Evolutionary conservation across 1,140 invertebrate genomes (phyloP).

Genomic region (Mylabris phalerata): DNA sequence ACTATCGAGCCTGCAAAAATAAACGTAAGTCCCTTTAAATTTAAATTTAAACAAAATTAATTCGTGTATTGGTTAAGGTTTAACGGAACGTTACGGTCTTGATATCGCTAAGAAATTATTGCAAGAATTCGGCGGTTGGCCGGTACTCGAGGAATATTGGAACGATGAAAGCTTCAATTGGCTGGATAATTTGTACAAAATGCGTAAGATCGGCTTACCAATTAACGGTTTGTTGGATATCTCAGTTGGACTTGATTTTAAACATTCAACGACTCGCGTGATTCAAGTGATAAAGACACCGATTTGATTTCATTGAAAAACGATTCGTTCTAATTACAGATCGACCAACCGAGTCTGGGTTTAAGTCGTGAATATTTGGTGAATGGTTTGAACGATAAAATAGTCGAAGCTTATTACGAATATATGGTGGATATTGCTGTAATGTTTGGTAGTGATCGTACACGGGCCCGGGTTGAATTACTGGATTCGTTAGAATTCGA

Average conservation of each 20-base stretch:
- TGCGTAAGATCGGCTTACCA: slow-evolving; percentile 71
- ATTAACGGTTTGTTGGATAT: slow-evolving; percentile 89
- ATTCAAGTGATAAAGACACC: slow-evolving; percentile 76
- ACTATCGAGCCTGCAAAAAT: slow-evolving; percentile 55
- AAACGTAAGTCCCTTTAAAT: slow-evolving; percentile 58
- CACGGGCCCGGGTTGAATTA: slow-evolving; percentile 63
- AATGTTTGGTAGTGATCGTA: slow-evolving; percentile 75
- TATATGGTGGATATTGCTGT: slow-evolving; percentile 85
- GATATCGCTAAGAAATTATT: slow-evolving; percentile 59
- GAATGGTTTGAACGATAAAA: slow-evolving; percentile 71
- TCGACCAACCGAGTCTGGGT: slow-evolving; percentile 85
- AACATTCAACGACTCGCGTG: slow-evolving; percentile 48
- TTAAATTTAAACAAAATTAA: slow-evolving; percentile 48
- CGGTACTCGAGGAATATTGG: slow-evolving; percentile 76
- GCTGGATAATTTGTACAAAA: slow-evolving; percentile 75
- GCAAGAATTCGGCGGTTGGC: slow-evolving; percentile 79
- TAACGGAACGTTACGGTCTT: slow-evolving; percentile 54
- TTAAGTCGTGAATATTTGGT: slow-evolving; percentile 82
- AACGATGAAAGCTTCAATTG: slow-evolving; percentile 58
- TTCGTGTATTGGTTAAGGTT: slow-evolving; percentile 49
- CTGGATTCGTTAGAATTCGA: slow-evolving; percentile 84
- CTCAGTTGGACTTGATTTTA: slow-evolving; percentile 76
- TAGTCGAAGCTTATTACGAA: slow-evolving; percentile 71
- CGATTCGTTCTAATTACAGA: slow-evolving; percentile 44
- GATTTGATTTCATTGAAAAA: neutral